Evolutionary conservation across 53 echinoderm and acorn worm species (phyloP), one percentile per base, ranked within the genome.

Genomic region (Mesocentrotus franciscanus): DNA sequence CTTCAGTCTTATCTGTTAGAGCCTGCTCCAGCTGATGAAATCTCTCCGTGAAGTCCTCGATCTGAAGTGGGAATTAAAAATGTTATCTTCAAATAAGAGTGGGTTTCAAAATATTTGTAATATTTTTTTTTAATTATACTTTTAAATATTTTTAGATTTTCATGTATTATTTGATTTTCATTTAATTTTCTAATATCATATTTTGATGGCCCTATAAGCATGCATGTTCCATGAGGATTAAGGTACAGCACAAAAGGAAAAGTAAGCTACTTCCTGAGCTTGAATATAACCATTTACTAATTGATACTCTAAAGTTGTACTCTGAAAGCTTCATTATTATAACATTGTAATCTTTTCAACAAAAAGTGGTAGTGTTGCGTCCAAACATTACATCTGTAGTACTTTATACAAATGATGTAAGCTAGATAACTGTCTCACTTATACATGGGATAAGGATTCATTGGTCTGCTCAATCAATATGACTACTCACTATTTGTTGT

Each of bases 1-100:
- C 99, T 66, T 97, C 97, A 26, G 98, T 97, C 92, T 98, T 99
- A 79, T 99, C 99, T 16, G 96, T 95, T 49, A 99, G 96, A 39
- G 96, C 93, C 89, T 96, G 96, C 94, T 99, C 98, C 56, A 99
- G 95, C 95, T 98, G 97, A 74, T 97, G 97, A 66, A 99, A 95
- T 22, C 98, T 95, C 60, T 97, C 95, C 7, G 97, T 99, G 90
- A 99, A 99, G 81, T 99, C 99, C 78, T 92, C 97, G 90, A 99
- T 99, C 99, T 99, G 89, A 15, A 57, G 85, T 12, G 27, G 56
- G 56, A 58, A 61, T 15, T 56, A 64, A 56, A 58, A 22, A 59
- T 56, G 26, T 29, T 58, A 57, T 26, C 10, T 14, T 17, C 49
- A 35, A 34, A 20, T 7, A 85, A 20, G 85, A 85, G 6, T 15